Base-by-base conservation (phyloP, 2,797 vertebrate genomes). In the Eospalax fontanierii region DNA sequence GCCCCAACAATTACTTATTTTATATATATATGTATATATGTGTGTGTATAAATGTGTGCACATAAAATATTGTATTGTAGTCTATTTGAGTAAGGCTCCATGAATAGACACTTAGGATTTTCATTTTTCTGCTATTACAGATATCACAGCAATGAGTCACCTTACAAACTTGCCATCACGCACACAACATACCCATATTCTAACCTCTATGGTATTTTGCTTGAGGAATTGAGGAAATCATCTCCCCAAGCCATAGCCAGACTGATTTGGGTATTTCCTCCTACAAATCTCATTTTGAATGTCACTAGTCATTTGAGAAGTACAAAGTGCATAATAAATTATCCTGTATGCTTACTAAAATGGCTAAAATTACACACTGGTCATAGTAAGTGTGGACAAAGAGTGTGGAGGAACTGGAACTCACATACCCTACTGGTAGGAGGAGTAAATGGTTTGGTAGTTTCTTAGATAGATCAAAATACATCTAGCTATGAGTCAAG, bases 151-250 rank as follows among this genome's bases (percentile, higher is more conserved):
- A 78, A 19, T 68, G 46, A 94, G 61, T 35, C 70, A 50, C 4
- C 8, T 76, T 68, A 3, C 57, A 61, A 35, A 65, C 43, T 24
- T 82, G 74, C 76, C 73, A 43, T 89, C 33, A 71, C 30, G 40
- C 4, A 65, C 7, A 65, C 0, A 14, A 16, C 65, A 63, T 11
- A 15, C 50, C 19, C 26, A 3, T 70, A 43, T 75, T 54, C 82
- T 75, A 87, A 92, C n/a, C 38, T 61, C 70, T 24, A 6, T 24
- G 40, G 38, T 15, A 73, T 91, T 95, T 71, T 91, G 76, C 40
- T 93, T 95, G 61, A 73, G 87, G 46, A 94, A 92, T 82, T 85
- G 33, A 89, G 73, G 28, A 90, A 94, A 88, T 66, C 61, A 73
- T 95, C 66, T 71, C 33, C 40, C 59, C 40, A 85, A 85, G 68